phyloP scores from a whole-genome alignment of 2,888 invertebrate species.

The Volucella inflata region DNA sequence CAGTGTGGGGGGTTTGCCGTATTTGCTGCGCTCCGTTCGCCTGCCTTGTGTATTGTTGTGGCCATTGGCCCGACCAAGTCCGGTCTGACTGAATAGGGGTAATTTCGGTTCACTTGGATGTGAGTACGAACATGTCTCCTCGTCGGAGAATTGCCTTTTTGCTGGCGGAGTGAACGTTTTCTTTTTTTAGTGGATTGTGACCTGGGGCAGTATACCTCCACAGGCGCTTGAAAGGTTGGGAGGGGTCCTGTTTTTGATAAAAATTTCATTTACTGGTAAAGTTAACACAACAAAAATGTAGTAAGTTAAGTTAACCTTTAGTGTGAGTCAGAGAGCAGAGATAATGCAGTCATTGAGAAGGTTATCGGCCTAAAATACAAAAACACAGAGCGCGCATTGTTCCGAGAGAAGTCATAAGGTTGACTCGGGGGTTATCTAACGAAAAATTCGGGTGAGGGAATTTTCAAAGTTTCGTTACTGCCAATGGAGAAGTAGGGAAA shows the following conservation, averaged over 20 bases:
- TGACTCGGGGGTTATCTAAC: slow-evolving; percentile 18
- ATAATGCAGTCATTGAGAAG: slow-evolving; percentile 63
- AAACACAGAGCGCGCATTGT: slow-evolving; percentile 51
- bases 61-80: slow-evolving; percentile 43
- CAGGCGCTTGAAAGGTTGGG: slow-evolving; percentile 4
- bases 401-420: slow-evolving; percentile 51
- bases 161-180: slow-evolving; percentile 26
- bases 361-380: slow-evolving; percentile 60
- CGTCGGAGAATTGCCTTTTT: slow-evolving; percentile 25
- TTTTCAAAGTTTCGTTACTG: neutral
- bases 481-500: slow-evolving; percentile 2
- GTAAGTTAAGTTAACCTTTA: neutral
- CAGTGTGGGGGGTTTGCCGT: neutral
- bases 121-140: slow-evolving; percentile 12
- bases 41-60: slow-evolving; percentile 40
- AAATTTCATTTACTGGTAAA: slow-evolving; percentile 43
- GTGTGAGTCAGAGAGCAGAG: slow-evolving; percentile 63
- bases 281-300: neutral
- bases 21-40: neutral
- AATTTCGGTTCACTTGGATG: slow-evolving; percentile 56
- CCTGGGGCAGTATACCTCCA: slow-evolving; percentile 16
- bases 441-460: neutral
- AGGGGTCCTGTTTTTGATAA: slow-evolving; percentile 17
- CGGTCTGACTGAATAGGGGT: slow-evolving; percentile 41
- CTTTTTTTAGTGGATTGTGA: neutral